Evolutionary conservation across 2,888 invertebrate species (phyloP).

Genomic region (Lasius platythorax): DNA sequence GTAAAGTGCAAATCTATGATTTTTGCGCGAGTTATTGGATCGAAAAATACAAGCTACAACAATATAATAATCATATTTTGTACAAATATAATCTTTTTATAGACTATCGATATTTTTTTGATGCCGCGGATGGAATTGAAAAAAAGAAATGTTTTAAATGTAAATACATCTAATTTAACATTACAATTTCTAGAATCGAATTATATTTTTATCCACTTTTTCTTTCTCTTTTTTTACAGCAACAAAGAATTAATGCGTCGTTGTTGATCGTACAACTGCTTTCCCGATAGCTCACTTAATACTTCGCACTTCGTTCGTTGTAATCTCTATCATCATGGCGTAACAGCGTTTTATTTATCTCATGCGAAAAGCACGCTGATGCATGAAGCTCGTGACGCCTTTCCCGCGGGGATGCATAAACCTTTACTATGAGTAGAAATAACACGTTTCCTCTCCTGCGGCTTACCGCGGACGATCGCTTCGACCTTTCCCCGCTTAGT

Average conservation of each 20-base stretch:
- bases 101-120: not conserved
- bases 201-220: not conserved
- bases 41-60: not conserved
- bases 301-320: conserved; percentile 5
- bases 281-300: conserved; percentile 21
- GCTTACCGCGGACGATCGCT: conserved; percentile 53
- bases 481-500: conserved; percentile 62
- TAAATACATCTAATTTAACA: not conserved
- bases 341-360: conserved; percentile 52
- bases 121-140: not conserved
- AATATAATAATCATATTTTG: not conserved
- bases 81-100: not conserved
- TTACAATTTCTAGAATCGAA: not conserved
- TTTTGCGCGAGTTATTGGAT: not conserved
- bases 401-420: conserved; percentile 60
- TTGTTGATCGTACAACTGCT: conserved; percentile 1
- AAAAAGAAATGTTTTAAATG: not conserved
- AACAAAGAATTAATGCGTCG: not conserved
- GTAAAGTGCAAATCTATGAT: not conserved
- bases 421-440: conserved; percentile 38
- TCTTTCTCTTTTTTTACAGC: not conserved
- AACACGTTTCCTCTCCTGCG: conserved; percentile 31
- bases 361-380: conserved; percentile 37
- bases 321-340: not conserved
- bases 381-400: conserved; percentile 30